phyloP scores from a whole-genome alignment of 1,140 invertebrate species.

The Campoletis sonorensis region DNA sequence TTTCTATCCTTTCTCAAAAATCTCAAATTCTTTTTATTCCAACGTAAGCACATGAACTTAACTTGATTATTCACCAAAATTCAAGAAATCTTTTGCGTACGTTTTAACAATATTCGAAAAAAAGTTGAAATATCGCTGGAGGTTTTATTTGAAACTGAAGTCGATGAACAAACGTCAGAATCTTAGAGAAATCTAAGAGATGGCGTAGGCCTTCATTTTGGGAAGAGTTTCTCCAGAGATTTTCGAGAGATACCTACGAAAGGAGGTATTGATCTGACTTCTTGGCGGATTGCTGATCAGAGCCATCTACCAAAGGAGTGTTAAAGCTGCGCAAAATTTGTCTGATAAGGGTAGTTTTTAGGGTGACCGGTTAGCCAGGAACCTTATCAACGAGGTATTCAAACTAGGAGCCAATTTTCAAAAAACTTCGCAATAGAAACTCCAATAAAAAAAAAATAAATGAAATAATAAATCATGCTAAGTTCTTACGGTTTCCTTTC shows the following conservation, averaged over 20 bases:
- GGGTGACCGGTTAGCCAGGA: constrained; percentile 56
- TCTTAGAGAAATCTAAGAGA: constrained; percentile 60
- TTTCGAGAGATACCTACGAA: constrained; percentile 1
- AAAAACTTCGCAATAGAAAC: neutral
- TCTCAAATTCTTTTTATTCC: too few species aligned
- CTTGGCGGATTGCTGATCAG: constrained; percentile 54
- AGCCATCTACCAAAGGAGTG: constrained; percentile 67
- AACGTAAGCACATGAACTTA: too few species aligned
- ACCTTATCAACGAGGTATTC: constrained; percentile 11
- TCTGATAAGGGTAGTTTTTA: constrained; percentile 46
- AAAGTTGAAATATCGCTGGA: too few species aligned
- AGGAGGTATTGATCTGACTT: constrained; percentile 64
- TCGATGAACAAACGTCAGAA: constrained; percentile 6
- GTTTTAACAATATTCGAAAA: too few species aligned
- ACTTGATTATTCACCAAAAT: too few species aligned
- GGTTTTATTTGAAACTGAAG: too few species aligned
- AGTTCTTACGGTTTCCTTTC: neutral
- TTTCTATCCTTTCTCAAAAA: too few species aligned
- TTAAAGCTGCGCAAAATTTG: neutral
- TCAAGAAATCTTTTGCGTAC: too few species aligned
- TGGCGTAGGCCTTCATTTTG: constrained; percentile 71
- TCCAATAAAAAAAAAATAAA: neutral
- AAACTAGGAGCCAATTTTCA: neutral
- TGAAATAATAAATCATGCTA: neutral
- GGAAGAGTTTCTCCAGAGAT: constrained; percentile 21